Evolutionary conservation across 2,888 invertebrate species (phyloP), one percentile per base, ranked within the genome.

Genomic region (Diachrysia chrysitis): DNA sequence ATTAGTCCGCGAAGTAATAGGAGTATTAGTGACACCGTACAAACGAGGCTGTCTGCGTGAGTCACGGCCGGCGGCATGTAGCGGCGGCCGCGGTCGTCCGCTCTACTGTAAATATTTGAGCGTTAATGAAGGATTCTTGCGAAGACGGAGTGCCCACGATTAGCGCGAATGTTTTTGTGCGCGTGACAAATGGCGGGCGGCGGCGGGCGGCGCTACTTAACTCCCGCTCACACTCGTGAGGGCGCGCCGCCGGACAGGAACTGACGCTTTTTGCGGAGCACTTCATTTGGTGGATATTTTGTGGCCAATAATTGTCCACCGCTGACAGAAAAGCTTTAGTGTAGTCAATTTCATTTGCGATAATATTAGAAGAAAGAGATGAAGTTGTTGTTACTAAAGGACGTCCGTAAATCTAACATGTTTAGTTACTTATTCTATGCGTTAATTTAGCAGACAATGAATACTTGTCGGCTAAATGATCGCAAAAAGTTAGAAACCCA

Each of bases 71-170:
- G 53, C 65, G 57, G 66, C 42, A 71, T 67, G 71, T 75, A 60
- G 74, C 58, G 78, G 65, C 71, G 74, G 69, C 37, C 46, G 57
- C 25, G 55, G 12, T 21, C 64, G 59, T 9, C 61, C 17, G 29
- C 56, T 57, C 73, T 19, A 17, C 63, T 56, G 57, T 59, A 66
- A 69, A 73, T 79, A 68, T 76, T 82, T 58, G 48, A 66, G 76
- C 66, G 58, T 82, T 82, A 80, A 80, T 82, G 82, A 82, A 80
- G 82, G 79, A 82, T 80, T 82, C 80, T 73, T 66, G 32, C 9
- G 65, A 76, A 76, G 76, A 76, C 66, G 66, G 61, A 78, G 71
- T 66, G 69, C 35, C 29, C 48, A 51, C 73, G 82, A 81, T 81
- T 80, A 80, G 69, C 63, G 73, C 62, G 62, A 69, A 37, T 63